phyloP scores from a whole-genome alignment of 2,797 vertebrate species.

The Craterocephalus amniculus region DNA sequence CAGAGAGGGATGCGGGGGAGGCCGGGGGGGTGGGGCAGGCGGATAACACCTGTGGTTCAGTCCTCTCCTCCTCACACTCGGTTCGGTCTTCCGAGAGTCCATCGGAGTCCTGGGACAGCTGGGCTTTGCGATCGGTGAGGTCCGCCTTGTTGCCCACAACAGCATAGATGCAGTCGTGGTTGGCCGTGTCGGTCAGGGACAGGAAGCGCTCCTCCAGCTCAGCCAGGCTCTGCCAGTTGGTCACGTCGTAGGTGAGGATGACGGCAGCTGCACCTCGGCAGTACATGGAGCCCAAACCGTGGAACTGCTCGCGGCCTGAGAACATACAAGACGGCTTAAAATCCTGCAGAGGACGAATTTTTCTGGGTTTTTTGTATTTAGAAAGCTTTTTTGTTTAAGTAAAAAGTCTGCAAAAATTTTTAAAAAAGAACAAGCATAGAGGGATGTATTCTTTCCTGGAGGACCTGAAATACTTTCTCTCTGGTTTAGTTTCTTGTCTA shows the following conservation, averaged over 20 bases:
- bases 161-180: conserved; percentile 92
- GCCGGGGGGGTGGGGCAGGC: conserved; percentile 64
- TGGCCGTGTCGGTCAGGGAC: conserved; percentile 93
- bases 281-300: conserved; percentile 97
- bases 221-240: conserved; percentile 89
- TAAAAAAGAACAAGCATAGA: no score
- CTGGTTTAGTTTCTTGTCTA: no score
- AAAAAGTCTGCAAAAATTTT: no score
- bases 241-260: conserved; percentile 95
- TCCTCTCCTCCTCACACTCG: conserved; percentile 43
- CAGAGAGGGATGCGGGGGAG: conserved; percentile 59
- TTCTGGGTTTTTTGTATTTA: not conserved
- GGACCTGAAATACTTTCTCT: no score
- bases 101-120: conserved; percentile 12
- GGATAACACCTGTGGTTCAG: conserved; percentile 50
- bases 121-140: conserved; percentile 82
- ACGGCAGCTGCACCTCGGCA: conserved; percentile 92
- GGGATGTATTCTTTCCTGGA: no score
- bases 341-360: not conserved
- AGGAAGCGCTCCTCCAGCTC: conserved; percentile 97
- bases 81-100: conserved; percentile 44
- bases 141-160: conserved; percentile 97
- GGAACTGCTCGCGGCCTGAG: conserved; percentile 96
- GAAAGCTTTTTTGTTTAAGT: no score
- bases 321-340: conserved; percentile 18